Evolutionary conservation across 2,888 invertebrate genomes (phyloP), one percentile per base, ranked within the genome.

Genomic region (Eilema depressum): DNA sequence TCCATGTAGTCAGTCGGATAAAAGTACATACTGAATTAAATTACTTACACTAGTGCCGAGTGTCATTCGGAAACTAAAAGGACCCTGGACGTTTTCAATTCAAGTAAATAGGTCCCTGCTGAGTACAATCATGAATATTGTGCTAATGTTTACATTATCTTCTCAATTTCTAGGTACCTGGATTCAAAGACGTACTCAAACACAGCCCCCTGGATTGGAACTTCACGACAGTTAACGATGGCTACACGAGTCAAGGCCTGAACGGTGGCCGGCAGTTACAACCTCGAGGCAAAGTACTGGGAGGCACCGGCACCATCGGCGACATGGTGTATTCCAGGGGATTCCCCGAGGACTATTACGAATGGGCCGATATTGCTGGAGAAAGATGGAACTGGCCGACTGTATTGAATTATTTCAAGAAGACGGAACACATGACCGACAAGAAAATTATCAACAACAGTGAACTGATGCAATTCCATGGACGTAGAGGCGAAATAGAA

Each of bases 291-390:
- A 89, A 80, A 76, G 87, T 93, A 89, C 86, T 95, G 12, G 94
- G 94, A 1, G 94, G 94, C 60, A 89, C 85, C 73, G 93, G 93
- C 59, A 91, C 93, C 33, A 78, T 93, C 70, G 93, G 93, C 72
- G 91, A 91, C 82, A 93, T 94, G 93, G 86, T 94, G 14, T 94
- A 94, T 79, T 81, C 93, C 2, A 84, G 94, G 7, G 94, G 94
- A 0, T 89, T 88, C 74, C 93, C 93, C 17, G 76, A 73, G 0
- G 94, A 95, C 81, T 95, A 92, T 80, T 81, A 92, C 8, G 91
- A 92, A 66, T 95, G 94, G 94, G 92, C 90, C 0, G 59, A 73
- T 4, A 70, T 85, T 17, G 81, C 81, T 2, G 92, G 92, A 0
- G 77, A 84, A 0, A 75, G 83, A 0, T 94, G 94, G 94, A 83